Evolutionary conservation across 2,888 invertebrate species (phyloP).

Genomic region (Adela reaumurella): DNA sequence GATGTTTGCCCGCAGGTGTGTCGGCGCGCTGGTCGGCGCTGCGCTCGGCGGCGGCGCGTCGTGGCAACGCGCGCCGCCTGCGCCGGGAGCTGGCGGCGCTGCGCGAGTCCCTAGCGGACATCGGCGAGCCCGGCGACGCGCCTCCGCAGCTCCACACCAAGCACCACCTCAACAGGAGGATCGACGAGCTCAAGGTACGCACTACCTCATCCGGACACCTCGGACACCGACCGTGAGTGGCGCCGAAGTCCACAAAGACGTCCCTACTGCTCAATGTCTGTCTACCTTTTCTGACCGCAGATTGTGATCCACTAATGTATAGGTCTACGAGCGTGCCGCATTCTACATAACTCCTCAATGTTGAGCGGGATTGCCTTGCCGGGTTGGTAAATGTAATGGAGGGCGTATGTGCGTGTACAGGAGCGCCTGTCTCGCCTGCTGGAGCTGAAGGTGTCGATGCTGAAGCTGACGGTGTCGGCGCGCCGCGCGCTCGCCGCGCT

Average conservation of each 20-base stretch:
- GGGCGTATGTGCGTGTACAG: slow-evolving; percentile 30
- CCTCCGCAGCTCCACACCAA: slow-evolving; percentile 50
- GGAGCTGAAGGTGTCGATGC: slow-evolving; percentile 54
- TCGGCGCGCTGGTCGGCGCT: slow-evolving; percentile 49
- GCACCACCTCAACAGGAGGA: slow-evolving; percentile 42
- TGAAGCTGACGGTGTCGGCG: slow-evolving; percentile 56
- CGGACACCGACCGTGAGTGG: no score
- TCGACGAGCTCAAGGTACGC: slow-evolving; percentile 47
- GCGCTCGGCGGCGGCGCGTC: slow-evolving; percentile 42
- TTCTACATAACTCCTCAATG: no score
- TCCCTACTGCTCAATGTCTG: no score
- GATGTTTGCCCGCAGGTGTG: slow-evolving; percentile 26
- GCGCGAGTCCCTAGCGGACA: slow-evolving; percentile 55
- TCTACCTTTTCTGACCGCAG: no score
- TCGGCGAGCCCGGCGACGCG: slow-evolving; percentile 59
- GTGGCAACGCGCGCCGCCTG: slow-evolving; percentile 44
- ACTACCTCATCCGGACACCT: no score
- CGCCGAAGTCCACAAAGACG: no score
- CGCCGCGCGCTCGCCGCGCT: slow-evolving; percentile 34
- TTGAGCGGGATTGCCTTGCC: no score
- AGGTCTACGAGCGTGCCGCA: no score
- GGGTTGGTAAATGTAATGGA: no score
- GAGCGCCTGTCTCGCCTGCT: slow-evolving; percentile 49
- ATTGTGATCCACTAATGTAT: no score
- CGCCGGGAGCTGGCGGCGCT: slow-evolving; percentile 61